Percentiles rank a stretch among this genome's conserved stretches.
These are phyloP conservation scores for Andrena minutula DNA, from an alignment of 2,888 invertebrate genomes.

Conservation along the genomic window DNA sequence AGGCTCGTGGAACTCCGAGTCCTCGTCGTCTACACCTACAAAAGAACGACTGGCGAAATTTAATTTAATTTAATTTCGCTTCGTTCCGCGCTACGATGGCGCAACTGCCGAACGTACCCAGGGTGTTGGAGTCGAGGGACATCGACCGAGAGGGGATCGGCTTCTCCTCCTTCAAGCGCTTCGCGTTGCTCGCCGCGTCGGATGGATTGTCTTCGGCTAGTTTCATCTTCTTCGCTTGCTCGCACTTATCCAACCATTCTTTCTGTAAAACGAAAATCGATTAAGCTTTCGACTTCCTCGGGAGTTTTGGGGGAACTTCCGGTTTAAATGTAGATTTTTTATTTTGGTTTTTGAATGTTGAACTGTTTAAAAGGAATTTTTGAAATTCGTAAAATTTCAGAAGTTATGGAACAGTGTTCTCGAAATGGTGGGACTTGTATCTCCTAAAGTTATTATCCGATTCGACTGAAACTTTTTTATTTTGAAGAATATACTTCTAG, in stretches of 20 bases:
- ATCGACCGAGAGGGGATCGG: constrained; percentile 80
- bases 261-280: constrained; percentile 86
- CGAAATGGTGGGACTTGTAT: too few relatives aligned
- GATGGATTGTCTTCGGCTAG: constrained; percentile 87
- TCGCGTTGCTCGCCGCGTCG: constrained; percentile 20
- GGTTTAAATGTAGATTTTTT: too few relatives aligned
- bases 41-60: constrained; percentile 37
- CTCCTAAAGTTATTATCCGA: too few relatives aligned
- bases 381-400: too few relatives aligned
- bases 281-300: neutral
- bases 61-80: constrained; percentile 18
- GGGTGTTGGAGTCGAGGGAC: constrained; percentile 80
- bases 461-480: too few relatives aligned
- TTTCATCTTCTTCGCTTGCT: constrained; percentile 94
- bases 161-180: constrained; percentile 84
- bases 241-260: constrained; percentile 97
- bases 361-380: too few relatives aligned
- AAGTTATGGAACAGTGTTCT: too few relatives aligned
- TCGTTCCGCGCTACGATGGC: neutral
- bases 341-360: too few relatives aligned
- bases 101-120: constrained; percentile 65
- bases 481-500: too few relatives aligned
- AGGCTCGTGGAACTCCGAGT: constrained; percentile 75
- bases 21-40: constrained; percentile 75
- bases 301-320: too few relatives aligned